Conservation (phyloP, 2,113 vertebrate genomes). For the Apus apus region DNA sequence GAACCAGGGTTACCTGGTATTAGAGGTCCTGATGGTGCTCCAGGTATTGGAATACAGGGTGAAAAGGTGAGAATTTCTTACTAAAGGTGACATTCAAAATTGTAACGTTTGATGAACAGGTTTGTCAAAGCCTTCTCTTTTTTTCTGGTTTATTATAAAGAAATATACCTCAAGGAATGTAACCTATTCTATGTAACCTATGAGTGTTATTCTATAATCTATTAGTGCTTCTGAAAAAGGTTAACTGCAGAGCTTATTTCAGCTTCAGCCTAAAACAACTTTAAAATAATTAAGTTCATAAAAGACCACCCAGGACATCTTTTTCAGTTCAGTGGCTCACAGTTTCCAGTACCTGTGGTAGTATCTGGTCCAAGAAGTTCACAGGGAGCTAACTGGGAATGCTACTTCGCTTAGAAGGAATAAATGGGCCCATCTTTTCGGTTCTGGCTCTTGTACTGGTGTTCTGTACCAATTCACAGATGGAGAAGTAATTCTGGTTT, state of each 20-base stretch:
- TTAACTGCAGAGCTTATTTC: neutral
- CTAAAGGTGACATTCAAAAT: neutral
- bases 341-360: neutral
- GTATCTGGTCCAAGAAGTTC: neutral
- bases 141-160: neutral
- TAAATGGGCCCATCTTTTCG: neutral
- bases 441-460: neutral
- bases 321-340: neutral
- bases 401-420: neutral
- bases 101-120: neutral
- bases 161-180: neutral
- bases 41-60: constrained; percentile 86
- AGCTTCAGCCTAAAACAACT: neutral
- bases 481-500: neutral
- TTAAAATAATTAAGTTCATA: neutral
- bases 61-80: constrained; percentile 81
- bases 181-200: too few relatives aligned
- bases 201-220: too few relatives aligned
- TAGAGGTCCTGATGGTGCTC: constrained; percentile 83
- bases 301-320: neutral
- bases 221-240: neutral
- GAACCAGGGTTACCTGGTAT: constrained; percentile 84
- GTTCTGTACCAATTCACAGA: neutral
- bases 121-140: neutral
- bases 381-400: neutral